Percentiles rank a stretch among this genome's conserved stretches.
Evolutionary conservation across 2,888 invertebrate species (phyloP).

Genomic region (Nephrotoma guestfalica): DNA sequence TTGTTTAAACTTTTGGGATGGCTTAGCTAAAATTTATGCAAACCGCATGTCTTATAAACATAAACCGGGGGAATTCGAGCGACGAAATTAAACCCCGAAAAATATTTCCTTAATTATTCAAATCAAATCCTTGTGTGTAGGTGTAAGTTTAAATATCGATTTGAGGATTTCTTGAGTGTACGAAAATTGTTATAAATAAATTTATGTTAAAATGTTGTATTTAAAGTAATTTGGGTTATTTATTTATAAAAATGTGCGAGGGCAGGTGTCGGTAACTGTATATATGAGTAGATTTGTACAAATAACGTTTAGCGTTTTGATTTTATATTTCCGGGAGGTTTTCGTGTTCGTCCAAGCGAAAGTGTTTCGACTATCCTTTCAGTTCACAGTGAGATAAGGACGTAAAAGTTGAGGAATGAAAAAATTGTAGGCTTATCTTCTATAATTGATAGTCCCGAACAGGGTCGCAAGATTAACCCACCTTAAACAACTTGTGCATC

Average conservation of each 20-base stretch:
- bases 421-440: too few relatives aligned
- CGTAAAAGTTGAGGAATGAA: too few relatives aligned
- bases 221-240: too few relatives aligned
- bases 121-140: background rate
- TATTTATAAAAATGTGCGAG: too few relatives aligned
- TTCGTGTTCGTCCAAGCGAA: background rate
- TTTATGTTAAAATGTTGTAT: background rate
- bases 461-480: too few relatives aligned
- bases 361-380: too few relatives aligned
- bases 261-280: background rate
- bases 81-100: background rate
- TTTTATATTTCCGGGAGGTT: background rate
- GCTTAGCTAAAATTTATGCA: background rate
- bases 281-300: background rate
- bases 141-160: background rate
- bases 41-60: background rate
- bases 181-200: background rate
- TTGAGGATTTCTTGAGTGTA: background rate
- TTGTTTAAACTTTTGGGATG: background rate
- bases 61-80: too few relatives aligned
- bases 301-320: background rate
- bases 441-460: too few relatives aligned
- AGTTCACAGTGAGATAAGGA: too few relatives aligned
- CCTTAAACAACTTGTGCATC: too few relatives aligned
- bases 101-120: background rate